Evolutionary conservation across 1,140 invertebrate species (phyloP), one percentile per base, ranked within the genome.

Genomic region (Monochamus saltuarius): DNA sequence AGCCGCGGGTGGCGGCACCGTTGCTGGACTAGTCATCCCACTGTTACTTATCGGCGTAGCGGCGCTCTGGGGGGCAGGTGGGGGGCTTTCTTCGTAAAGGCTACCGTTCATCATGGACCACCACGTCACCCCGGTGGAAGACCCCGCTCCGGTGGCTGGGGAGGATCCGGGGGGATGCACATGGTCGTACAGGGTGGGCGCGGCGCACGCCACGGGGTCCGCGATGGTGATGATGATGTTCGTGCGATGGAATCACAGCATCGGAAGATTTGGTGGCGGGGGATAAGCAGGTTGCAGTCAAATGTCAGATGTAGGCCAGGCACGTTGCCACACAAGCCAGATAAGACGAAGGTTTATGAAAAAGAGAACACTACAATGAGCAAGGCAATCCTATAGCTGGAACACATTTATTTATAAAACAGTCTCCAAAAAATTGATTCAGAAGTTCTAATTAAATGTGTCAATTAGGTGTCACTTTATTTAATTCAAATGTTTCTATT

Each of bases 81-180:
- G 85, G 73, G 85, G 86, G 78, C 84, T 85, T 78, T 89, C 87
- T 77, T 89, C 87, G 83, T 90, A 89, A 49, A 85, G 76, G 72
- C 81, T 79, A 58, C 85, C 87, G 85, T 89, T 90, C 88, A 90
- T 90, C 88, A 90, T 90, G 73, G 80, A 81, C 85, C 88, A 89
- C 87, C 87, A 88, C 80, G 84, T 84, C 81, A 88, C 85, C 84
- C 87, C 87, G 86, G 87, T 81, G 82, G 83, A 81, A 82, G 83
- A 81, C 82, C 85, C 86, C 83, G 86, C 83, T 85, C 85, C 86
- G 83, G 86, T 85, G 81, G 86, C 85, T 87, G 87, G 82, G 78
- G 85, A 86, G 83, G 85, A 85, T 80, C 85, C 83, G 79, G 84
- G 83, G 78, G 86, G 85, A 73, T 86, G 85, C 82, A 86, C 85